Conservation (phyloP, 2,113 vertebrate genomes). For the Hydrochoerus hydrochaeris region DNA sequence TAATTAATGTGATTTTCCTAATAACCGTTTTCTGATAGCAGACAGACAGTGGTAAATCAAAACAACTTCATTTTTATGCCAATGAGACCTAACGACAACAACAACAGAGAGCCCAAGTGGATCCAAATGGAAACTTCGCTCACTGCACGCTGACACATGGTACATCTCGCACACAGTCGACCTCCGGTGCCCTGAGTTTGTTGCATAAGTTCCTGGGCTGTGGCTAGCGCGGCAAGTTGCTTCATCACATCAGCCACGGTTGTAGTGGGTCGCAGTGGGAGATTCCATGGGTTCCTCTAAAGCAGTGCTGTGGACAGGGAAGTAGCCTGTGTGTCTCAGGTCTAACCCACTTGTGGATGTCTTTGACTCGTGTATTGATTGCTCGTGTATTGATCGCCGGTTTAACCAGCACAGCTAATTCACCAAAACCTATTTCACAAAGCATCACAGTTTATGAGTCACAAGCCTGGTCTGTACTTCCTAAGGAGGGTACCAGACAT, state of each 20-base stretch:
- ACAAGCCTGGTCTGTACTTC: background rate
- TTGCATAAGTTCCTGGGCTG: background rate
- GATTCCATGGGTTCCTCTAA: background rate
- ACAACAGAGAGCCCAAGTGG: conserved; percentile 15
- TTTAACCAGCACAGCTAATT: background rate
- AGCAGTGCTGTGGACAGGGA: background rate
- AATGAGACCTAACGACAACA: conserved; percentile 55
- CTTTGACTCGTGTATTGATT: background rate
- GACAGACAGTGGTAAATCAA: conserved; percentile 76
- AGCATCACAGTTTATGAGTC: conserved; percentile 11
- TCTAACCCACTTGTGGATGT: background rate
- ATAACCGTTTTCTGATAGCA: conserved; percentile 80
- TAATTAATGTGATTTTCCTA: conserved; percentile 82
- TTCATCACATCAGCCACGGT: background rate
- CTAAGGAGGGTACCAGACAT: background rate
- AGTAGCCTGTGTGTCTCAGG: background rate
- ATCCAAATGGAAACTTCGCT: conserved; percentile 1
- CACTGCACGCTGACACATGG: background rate
- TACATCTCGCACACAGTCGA: background rate
- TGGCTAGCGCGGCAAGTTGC: background rate
- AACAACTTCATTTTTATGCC: conserved; percentile 79
- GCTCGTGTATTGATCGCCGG: background rate
- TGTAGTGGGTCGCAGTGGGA: background rate
- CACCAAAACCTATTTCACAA: background rate
- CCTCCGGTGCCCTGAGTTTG: background rate